Evolutionary conservation across 2,888 invertebrate species (phyloP), one percentile per base, ranked within the genome.

Genomic region (Diplolepis rosae): DNA sequence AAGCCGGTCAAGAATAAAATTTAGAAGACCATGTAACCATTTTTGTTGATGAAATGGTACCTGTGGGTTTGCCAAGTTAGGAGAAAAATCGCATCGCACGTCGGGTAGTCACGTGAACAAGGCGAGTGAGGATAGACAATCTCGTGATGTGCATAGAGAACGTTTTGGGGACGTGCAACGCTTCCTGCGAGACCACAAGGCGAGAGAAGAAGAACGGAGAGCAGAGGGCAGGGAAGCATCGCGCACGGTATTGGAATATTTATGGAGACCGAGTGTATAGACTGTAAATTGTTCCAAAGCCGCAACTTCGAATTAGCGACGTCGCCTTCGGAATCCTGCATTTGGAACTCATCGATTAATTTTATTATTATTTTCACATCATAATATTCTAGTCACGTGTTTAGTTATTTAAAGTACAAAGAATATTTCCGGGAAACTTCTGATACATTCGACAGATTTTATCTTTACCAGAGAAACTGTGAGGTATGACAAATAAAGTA

Each of bases 111-210:
- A 74, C 79, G 79, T 70, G 82, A 80, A 76, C 76, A 61, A 54
- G n/a, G n/a, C 56, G 52, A 66, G 27, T 66, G 70, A 75, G 74
- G 79, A 80, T 79, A 78, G 77, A 76, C 70, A 70, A 75, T 77
- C 69, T 52, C 84, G 85, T 85, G 85, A 81, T 79, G 74, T 70
- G 86, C 85, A 84, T 85, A 78, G 71, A 73, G 80, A 86, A 77
- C 75, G 76, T 77, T 79, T 80, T 76, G 71, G 77, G 70, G 72
- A 81, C 77, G 79, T 79, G 80, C 81, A 27, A 70, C 48, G 81
- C 76, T 72, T 80, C 68, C 42, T 69, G 48, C 67, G 69, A 68
- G 61, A 32, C 30, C 69, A 22, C 15, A 66, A 51, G 30, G 68
- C 65, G 78, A 78, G 68, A 48, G 66, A 61, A n/a, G 61, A 39